A percentile compares a stretch with the other conserved stretches of the same genome.
phyloP scores from a whole-genome alignment of 2,113 vertebrate species.

The Malurus melanocephalus region DNA sequence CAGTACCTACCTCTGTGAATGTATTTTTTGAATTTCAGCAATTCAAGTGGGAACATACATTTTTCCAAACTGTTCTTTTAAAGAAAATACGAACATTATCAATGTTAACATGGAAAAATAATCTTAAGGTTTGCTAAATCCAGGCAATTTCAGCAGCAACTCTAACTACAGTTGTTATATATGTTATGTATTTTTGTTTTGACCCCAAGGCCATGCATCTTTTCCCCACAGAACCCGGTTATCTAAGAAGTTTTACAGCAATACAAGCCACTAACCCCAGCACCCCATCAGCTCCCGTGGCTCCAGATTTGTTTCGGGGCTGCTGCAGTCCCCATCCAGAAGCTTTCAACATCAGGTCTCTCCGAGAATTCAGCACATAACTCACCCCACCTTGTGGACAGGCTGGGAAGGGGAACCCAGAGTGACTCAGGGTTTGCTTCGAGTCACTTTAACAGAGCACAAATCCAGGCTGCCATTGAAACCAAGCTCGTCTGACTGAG shows the following conservation, averaged over 20 bases:
- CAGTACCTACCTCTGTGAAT: neutral
- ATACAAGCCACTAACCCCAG: neutral
- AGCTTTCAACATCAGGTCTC: neutral
- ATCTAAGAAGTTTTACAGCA: neutral
- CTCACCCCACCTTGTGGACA: slow-evolving; percentile 13
- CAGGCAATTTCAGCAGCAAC: neutral
- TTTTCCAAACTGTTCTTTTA: neutral
- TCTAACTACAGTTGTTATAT: neutral
- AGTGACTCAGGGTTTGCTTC: fast-evolving
- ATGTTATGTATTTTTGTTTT: neutral
- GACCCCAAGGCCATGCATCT: neutral
- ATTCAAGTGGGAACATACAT: fast-evolving
- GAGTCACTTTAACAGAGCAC: neutral
- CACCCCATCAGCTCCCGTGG: neutral
- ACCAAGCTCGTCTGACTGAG: neutral
- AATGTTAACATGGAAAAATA: neutral
- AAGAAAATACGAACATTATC: neutral
- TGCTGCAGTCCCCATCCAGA: neutral
- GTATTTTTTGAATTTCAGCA: neutral
- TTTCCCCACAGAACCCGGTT: neutral
- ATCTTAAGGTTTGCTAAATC: neutral
- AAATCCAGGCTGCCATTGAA: neutral
- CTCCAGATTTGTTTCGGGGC: neutral
- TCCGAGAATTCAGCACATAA: neutral
- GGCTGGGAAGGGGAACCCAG: neutral